Evolutionary conservation across 2,113 vertebrate species (phyloP), one percentile per base, ranked within the genome.

Genomic region (Anguilla rostrata): DNA sequence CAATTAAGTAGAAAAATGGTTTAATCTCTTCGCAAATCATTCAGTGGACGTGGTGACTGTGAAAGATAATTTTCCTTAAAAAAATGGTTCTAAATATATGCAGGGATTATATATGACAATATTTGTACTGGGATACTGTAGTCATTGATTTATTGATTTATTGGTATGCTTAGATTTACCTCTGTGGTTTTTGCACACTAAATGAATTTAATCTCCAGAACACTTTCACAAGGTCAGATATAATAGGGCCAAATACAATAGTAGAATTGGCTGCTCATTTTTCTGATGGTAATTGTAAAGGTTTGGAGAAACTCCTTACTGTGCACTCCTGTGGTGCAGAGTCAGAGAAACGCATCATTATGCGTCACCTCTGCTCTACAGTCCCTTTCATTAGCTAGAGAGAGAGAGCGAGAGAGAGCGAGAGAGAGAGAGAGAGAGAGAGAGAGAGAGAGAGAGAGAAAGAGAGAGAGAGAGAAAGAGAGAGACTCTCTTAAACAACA

Each of bases 1-100:
- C 39, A 86, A 80, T 63, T 39, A 79, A 86, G 22, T 3, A 63
- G 34, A 80, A 53, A 85, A 85, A 56, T 80, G 49, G 75, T 60
- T 85, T 46, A 29, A 78, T 40, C 71, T 85, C 66, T 78, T 34
- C 41, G 49, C 71, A 75, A 75, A 60, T 40, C 49, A 85, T 40
- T 56, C 46, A 16, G 18, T 5, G 46, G 79, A 11, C 80, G n/a
- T 11, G 39, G 40, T 22, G 56, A 83, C 57, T 60, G 49, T 1
- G 16, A 75, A n/a, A 75, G 71, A 75, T 75, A 46, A 56, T 40
- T 79, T 80, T 85, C 22, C 29, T 56, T 34, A 57, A 80, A 41
- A 39, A 53, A 80, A 46, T 22, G 14, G 63, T 29, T 75, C 22
- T 75, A 75, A 80, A 81, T 80, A 12, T 60, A 53, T 40, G 46